Evolutionary conservation across 2,113 vertebrate genomes (phyloP), one percentile per base, ranked within the genome.

Genomic region (Alethe castanea): DNA sequence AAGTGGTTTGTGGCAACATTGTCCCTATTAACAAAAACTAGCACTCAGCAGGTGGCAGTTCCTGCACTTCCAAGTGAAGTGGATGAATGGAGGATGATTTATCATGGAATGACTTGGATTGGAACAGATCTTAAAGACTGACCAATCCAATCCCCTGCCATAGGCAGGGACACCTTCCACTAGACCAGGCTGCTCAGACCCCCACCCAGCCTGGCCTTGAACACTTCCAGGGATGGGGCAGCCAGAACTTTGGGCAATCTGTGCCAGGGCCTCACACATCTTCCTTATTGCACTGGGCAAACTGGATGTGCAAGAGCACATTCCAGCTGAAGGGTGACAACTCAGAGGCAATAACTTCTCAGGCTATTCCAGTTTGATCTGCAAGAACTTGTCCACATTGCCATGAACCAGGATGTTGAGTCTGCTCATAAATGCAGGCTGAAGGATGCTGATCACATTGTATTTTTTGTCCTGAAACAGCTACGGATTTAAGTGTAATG

Each of bases 31-130:
- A 44, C 59, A 80, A 80, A 45, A 45, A 20, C 5, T 4, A 65
- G 5, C 15, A 24, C 33, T 59, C 33, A 59, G 36, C 28, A 28
- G 19, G 53, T 26, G 19, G 45, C 7, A 47, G 64, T n/a, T 74
- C 31, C 60, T 6, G 20, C 26, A 5, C 0, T 0, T 40, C 9
- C 12, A 3, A 70, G 38, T 0, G 2, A 74, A 81, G 40, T 2
- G 24, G 24, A 64, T 48, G 40, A 79, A 53, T 13, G 62, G 33
- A 42, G 36, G 26, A 26, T n/a, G 56, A 40, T 47, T 82, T 76
- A 26, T 16, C 22, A 31, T 12, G 40, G 40, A 54, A 35, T 29
- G 29, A n/a, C 18, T 61, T 33, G 62, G 24, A 35, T 19, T 31
- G 54, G 19, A 45, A 19, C 20, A 19, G 5, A 53, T 9, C 6